Evolutionary conservation across 2,888 invertebrate genomes (phyloP).

Genomic region (Caenorhabditis sp.): DNA sequence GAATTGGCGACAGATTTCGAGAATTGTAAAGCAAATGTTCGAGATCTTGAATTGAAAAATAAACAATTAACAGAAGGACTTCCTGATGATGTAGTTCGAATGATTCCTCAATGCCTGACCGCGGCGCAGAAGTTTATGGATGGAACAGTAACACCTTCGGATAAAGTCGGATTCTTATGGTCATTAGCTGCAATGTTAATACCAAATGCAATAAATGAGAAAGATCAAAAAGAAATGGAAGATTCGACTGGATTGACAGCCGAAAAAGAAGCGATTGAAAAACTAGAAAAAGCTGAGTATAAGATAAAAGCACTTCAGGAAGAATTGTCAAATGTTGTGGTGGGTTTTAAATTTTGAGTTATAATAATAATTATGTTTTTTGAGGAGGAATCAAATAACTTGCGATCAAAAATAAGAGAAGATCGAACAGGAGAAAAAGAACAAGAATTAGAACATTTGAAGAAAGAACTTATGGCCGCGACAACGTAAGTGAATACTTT

Average conservation of each 20-base stretch:
- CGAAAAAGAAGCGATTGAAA: slow-evolving; percentile 16
- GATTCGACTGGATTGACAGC: slow-evolving; percentile 20
- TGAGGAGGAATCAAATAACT: slow-evolving; percentile 35
- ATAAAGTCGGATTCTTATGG: slow-evolving; percentile 21
- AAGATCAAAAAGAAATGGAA: slow-evolving; percentile 15
- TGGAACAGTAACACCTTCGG: slow-evolving; percentile 9
- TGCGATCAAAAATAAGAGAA: slow-evolving; percentile 28
- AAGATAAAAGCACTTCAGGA: slow-evolving; percentile 18
- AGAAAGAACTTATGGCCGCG: slow-evolving; percentile 42
- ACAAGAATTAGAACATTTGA: slow-evolving; percentile 62
- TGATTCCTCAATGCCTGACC: slow-evolving; percentile 14
- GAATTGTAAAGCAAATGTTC: slow-evolving; percentile 14
- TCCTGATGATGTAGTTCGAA: slow-evolving; percentile 18
- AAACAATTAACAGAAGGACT: slow-evolving; percentile 26
- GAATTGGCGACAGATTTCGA: slow-evolving; percentile 34
- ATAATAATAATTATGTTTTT: too few relatives aligned
- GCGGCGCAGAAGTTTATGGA: slow-evolving; percentile 14
- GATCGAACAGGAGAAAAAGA: slow-evolving; percentile 57
- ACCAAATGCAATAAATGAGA: slow-evolving; percentile 18
- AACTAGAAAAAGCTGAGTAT: slow-evolving; percentile 11
- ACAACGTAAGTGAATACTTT: slow-evolving; percentile 22
- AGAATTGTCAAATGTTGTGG: slow-evolving; percentile 19
- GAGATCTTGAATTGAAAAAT: slow-evolving; percentile 33
- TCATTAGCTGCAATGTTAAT: slow-evolving; percentile 19
- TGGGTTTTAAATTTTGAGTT: slow-evolving; percentile 3